Percentiles rank a stretch among this genome's conserved stretches.
Conservation (phyloP, 2,888 invertebrate species). For the Sialis fuliginosa region DNA sequence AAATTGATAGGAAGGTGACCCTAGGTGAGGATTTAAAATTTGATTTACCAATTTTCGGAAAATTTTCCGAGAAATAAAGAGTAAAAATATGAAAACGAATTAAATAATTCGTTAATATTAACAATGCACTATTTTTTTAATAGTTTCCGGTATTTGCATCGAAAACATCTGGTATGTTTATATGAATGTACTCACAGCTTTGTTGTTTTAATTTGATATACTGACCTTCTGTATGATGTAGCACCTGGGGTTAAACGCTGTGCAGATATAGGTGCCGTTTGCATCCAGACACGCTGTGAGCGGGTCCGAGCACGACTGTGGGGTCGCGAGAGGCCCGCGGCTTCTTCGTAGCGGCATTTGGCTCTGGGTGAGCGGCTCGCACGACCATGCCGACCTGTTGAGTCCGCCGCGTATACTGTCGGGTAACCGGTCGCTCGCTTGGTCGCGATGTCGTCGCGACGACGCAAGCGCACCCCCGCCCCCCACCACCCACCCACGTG, state of each 20-base stretch:
- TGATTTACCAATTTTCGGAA: too few relatives aligned
- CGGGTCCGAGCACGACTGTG: conserved; percentile 17
- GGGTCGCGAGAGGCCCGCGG: conserved; percentile 13
- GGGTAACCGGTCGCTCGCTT: conserved; percentile 2
- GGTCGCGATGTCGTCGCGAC: conserved; percentile 9
- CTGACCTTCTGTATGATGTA: conserved; percentile 42
- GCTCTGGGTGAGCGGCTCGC: conserved; percentile 14
- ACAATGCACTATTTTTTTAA: too few relatives aligned
- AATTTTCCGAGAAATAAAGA: too few relatives aligned
- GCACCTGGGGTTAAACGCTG: conserved; percentile 41
- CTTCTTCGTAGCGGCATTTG: conserved; percentile 26
- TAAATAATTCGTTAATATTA: too few relatives aligned
- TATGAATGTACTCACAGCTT: not conserved
- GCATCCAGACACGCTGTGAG: conserved; percentile 30
- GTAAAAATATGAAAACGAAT: too few relatives aligned
- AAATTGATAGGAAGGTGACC: too few relatives aligned
- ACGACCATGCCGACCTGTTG: conserved; percentile 30
- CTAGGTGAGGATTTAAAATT: too few relatives aligned
- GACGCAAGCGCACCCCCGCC: conserved; percentile 20
- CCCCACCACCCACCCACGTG: conserved; percentile 12
- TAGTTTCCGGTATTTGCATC: too few relatives aligned
- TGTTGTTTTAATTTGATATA: too few relatives aligned
- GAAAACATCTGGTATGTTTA: conserved; percentile 1
- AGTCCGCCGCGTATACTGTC: conserved; percentile 18
- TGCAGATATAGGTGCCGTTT: conserved; percentile 40